phyloP scores from a whole-genome alignment of 35 echinoderm and acorn worm genomes.

The Heliocidaris erythrogramma region DNA sequence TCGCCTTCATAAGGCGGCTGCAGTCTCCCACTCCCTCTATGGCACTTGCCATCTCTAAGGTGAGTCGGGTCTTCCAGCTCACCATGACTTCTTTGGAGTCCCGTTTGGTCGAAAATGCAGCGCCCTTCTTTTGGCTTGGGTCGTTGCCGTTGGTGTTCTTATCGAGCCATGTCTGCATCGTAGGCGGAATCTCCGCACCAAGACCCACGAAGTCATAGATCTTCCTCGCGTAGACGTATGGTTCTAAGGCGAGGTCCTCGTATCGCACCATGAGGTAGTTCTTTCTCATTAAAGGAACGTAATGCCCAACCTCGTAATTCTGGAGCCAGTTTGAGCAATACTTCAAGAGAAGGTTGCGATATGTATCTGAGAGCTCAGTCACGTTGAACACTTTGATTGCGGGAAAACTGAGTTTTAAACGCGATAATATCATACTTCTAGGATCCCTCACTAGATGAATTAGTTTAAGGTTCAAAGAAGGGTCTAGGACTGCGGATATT shows the following conservation, averaged over 20 bases:
- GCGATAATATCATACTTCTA: slow-evolving; percentile 66
- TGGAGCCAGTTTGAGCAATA: slow-evolving; percentile 66
- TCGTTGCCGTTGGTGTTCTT: slow-evolving; percentile 60
- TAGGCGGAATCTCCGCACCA: slow-evolving; percentile 51
- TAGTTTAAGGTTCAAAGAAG: slow-evolving; percentile 54
- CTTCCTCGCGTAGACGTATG: slow-evolving; percentile 6
- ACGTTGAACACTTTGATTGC: slow-evolving; percentile 52
- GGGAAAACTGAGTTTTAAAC: slow-evolving; percentile 48
- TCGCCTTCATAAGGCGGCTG: slow-evolving; percentile 52
- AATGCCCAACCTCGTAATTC: slow-evolving; percentile 66
- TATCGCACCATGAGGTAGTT: slow-evolving; percentile 69
- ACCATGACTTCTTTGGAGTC: slow-evolving; percentile 56
- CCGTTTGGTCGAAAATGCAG: slow-evolving; percentile 54
- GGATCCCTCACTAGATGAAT: slow-evolving; percentile 69
- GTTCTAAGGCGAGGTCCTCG: slow-evolving; percentile 64
- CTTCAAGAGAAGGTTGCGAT: slow-evolving; percentile 59
- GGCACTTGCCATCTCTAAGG: slow-evolving; percentile 47
- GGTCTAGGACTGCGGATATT: slow-evolving; percentile 51
- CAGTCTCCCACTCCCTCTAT: slow-evolving; percentile 67
- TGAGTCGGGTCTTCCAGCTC: slow-evolving; percentile 54
- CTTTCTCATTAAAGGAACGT: slow-evolving; percentile 44
- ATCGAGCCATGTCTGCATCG: slow-evolving; percentile 43
- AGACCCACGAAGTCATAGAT: slow-evolving; percentile 61
- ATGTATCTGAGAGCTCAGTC: slow-evolving; percentile 51
- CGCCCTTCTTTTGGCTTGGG: slow-evolving; percentile 10